Percentiles rank a stretch among this genome's conserved stretches.
Evolutionary conservation across 2,113 vertebrate species (phyloP).

Genomic region (Phodopus roborovskii): DNA sequence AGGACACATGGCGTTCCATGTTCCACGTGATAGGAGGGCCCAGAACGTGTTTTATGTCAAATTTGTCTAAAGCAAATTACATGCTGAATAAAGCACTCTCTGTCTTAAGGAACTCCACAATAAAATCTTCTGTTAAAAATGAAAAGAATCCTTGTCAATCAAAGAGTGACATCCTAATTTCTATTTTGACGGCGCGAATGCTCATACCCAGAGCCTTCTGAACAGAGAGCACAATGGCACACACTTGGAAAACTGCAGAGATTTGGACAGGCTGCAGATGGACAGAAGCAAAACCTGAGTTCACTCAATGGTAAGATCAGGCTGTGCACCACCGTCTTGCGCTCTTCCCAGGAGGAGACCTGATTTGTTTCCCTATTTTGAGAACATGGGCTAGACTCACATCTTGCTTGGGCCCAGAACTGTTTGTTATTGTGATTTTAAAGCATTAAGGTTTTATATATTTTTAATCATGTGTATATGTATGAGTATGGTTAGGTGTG

Average conservation of each 20-base stretch:
- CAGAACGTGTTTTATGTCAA: slow-evolving; percentile 51
- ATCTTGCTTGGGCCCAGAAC: background rate
- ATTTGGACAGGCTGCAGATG: background rate
- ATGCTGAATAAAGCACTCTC: slow-evolving; percentile 43
- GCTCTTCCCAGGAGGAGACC: background rate
- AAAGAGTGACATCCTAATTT: slow-evolving; percentile 45
- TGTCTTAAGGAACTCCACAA: slow-evolving; percentile 59
- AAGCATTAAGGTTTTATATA: background rate
- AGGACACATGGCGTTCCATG: background rate
- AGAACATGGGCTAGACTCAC: background rate
- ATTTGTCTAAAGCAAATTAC: slow-evolving; percentile 40
- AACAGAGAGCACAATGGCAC: background rate
- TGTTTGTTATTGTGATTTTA: background rate
- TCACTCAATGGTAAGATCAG: background rate
- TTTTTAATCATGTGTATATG: no score
- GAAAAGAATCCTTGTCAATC: slow-evolving; percentile 62
- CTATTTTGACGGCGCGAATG: slow-evolving; percentile 21
- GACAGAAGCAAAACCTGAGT: background rate
- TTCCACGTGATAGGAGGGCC: background rate
- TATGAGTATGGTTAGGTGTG: background rate
- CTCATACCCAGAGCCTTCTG: slow-evolving; percentile 23
- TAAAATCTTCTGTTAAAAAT: slow-evolving; percentile 58
- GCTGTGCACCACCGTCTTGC: background rate
- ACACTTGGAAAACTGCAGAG: background rate
- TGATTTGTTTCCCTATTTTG: background rate